Evolutionary conservation across 2,797 vertebrate genomes (phyloP).

Genomic region (Champsocephalus esox): DNA sequence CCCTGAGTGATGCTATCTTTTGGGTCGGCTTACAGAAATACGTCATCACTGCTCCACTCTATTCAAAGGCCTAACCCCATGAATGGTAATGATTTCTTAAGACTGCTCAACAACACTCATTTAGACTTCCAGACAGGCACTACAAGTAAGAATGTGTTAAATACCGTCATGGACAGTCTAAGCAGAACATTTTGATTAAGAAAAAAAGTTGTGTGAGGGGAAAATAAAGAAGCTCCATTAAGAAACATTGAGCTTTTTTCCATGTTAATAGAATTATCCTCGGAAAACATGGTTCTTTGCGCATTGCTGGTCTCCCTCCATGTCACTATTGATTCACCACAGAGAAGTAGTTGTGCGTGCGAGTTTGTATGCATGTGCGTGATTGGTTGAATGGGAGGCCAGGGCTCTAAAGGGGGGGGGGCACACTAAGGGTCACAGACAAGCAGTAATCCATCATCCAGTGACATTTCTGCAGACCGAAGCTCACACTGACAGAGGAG

Average conservation of each 20-base stretch:
- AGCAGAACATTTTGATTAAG: background rate
- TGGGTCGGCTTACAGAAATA: too few species aligned
- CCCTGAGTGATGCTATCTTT: too few species aligned
- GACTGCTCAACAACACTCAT: background rate
- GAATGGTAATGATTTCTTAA: background rate
- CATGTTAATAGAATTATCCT: background rate
- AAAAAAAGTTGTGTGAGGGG: background rate
- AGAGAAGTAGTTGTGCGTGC: background rate
- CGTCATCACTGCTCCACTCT: too few species aligned
- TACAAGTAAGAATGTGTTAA: too few species aligned
- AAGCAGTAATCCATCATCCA: slow-evolving; percentile 37
- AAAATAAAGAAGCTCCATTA: background rate
- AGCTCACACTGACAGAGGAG: background rate
- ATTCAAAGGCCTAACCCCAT: background rate
- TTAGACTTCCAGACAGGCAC: background rate
- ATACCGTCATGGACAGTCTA: too few species aligned
- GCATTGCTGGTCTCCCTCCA: background rate
- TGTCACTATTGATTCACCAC: slow-evolving; percentile 1
- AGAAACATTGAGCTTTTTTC: background rate
- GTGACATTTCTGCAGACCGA: slow-evolving; percentile 15
- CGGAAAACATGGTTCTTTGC: background rate
- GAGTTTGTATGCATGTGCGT: too few species aligned
- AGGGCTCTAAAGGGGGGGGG: background rate
- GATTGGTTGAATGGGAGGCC: background rate
- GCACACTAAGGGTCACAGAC: slow-evolving; percentile 11